A percentile compares a stretch with the other conserved stretches of the same genome.
Evolutionary conservation across 1,140 invertebrate genomes (phyloP).

Genomic region (Thaumetopoea pityocampa): DNA sequence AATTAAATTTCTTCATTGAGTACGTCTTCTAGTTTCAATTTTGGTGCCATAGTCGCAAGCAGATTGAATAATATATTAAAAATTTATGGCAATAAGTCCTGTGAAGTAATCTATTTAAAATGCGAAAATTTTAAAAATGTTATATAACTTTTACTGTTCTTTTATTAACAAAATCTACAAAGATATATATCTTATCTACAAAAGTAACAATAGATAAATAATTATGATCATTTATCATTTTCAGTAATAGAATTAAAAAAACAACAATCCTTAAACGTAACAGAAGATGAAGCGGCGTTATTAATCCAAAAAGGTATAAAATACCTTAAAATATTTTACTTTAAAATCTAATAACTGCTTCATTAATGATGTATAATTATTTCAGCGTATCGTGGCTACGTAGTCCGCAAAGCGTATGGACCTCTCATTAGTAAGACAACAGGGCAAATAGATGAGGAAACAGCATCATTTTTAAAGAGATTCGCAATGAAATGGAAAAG

Average conservation of each 20-base stretch:
- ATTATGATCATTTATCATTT: too few species aligned
- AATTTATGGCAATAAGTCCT: too few species aligned
- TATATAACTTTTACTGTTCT: too few species aligned
- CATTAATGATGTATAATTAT: conserved; percentile 16
- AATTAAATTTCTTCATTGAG: too few species aligned
- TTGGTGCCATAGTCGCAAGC: too few species aligned
- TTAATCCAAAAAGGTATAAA: conserved; percentile 84
- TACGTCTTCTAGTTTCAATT: too few species aligned
- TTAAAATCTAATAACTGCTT: not conserved
- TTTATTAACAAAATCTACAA: too few species aligned
- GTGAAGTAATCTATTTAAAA: too few species aligned
- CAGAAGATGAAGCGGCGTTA: conserved; percentile 81
- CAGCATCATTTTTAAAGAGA: conserved; percentile 82
- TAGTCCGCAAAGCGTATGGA: conserved; percentile 80
- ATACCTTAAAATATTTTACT: not conserved
- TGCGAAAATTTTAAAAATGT: too few species aligned
- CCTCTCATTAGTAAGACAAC: conserved; percentile 79
- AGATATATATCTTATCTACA: too few species aligned
- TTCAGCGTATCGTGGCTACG: conserved; percentile 84
- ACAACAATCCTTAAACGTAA: conserved; percentile 52
- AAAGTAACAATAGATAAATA: too few species aligned
- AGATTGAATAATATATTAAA: too few species aligned
- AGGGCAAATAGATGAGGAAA: conserved; percentile 81
- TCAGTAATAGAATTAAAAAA: conserved; percentile 64
- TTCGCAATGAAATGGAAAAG: conserved; percentile 87